Evolutionary conservation across 2,113 vertebrate genomes (phyloP).

Genomic region (Callionymus lyra): DNA sequence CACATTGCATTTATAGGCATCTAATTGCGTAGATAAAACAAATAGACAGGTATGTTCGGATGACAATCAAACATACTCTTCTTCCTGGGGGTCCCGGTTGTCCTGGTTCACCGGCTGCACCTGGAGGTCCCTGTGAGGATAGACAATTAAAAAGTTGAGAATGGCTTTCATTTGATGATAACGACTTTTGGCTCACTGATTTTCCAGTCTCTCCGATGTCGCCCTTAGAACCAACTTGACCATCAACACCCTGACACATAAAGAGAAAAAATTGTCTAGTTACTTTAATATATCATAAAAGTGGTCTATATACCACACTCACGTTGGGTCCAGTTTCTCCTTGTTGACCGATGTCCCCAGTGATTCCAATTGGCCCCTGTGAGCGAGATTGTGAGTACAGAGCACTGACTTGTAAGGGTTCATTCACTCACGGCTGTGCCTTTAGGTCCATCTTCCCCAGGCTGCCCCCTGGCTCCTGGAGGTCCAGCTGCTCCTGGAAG

Average conservation of each 20-base stretch:
- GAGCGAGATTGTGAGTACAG: background rate
- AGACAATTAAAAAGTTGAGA: constrained; percentile 10
- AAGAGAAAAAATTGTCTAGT: too few species aligned
- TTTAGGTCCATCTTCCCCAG: constrained; percentile 90
- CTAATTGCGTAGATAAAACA: too few species aligned
- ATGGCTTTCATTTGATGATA: background rate
- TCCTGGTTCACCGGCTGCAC: constrained; percentile 86
- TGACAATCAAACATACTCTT: constrained; percentile 72
- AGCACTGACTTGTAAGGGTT: background rate
- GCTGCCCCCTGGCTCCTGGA: constrained; percentile 81
- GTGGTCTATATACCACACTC: constrained; percentile 30
- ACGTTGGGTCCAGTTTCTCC: constrained; percentile 69
- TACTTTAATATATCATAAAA: too few species aligned
- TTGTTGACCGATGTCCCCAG: constrained; percentile 67
- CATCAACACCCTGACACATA: constrained; percentile 79
- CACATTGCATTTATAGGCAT: background rate
- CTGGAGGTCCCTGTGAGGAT: constrained; percentile 78
- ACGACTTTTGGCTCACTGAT: constrained; percentile 68
- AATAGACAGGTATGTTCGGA: too few species aligned
- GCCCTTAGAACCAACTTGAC: constrained; percentile 84
- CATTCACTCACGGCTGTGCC: constrained; percentile 74
- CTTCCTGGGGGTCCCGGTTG: constrained; percentile 87
- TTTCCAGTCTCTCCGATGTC: constrained; percentile 88
- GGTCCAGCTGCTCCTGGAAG: constrained; percentile 82
- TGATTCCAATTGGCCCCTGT: constrained; percentile 69